Base-by-base conservation (phyloP, 2,797 vertebrate species). In the Lacerta agilis region DNA sequence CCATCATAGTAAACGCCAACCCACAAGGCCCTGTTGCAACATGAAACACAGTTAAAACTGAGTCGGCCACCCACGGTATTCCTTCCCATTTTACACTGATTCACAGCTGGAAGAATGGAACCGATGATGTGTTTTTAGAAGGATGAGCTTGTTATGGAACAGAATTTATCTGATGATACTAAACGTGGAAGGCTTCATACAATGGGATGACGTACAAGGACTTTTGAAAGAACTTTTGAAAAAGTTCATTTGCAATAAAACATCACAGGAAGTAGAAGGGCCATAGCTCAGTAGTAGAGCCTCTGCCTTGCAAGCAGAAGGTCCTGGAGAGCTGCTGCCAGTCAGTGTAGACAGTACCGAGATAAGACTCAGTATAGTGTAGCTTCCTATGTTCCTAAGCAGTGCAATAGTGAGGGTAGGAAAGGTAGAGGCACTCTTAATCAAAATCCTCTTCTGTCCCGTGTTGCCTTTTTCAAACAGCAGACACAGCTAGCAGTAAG, bases 1-100 rank as follows among this genome's bases (percentile, higher is more conserved):
- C 90, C 92, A 87, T 92, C 91, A 87, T 90, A 90, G 82, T 90
- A 94, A 93, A 79, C 67, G 87, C 88, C 87, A 91, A 88, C 91
- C 92, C 93, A 86, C 85, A 88, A 94, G 93, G 90, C 66, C 93
- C 87, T 95, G 91, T 94, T 89, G 93, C 90, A 95, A 95, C 75
- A 87, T 41, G 85, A 92, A 96, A 87, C 90, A 86, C 89, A 93
- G 88, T 93, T 95, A 91, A 93, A 92, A 88, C 75, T 78, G 93
- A 93, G 88, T 18, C 87, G 89, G 89, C 83, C 72, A 78, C 85
- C 94, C 90, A 82, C 87, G 36, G 82, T 61, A 92, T 86, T 88
- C 77, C 91, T 84, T 93, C 88, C 87, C 91, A 82, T 81, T 84
- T 93, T 78, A 75, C 55, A 72, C 88, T 90, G 93, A 94, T 91